Conservation (phyloP, 2,113 vertebrate species). For the Phaethornis superciliosus region DNA sequence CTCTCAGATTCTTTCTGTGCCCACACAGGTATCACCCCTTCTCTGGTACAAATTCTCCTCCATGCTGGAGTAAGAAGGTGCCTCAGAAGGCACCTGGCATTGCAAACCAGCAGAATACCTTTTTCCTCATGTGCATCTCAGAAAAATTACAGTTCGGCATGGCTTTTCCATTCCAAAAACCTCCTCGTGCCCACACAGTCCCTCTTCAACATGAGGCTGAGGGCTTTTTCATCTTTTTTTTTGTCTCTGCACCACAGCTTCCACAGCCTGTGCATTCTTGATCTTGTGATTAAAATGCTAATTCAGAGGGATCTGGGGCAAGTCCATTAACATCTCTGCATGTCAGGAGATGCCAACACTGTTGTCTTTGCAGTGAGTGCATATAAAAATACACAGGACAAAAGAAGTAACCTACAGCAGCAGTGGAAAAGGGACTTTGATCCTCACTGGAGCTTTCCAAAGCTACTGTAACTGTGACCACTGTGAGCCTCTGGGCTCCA, state of each 20-base stretch:
- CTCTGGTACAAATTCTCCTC: background rate
- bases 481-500: background rate
- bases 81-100: background rate
- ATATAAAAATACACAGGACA: background rate
- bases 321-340: conserved; percentile 40
- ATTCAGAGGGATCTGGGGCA: conserved; percentile 33
- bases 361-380: conserved; percentile 6
- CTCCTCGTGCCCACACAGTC: background rate
- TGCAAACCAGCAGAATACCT: background rate
- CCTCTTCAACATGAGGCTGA: background rate
- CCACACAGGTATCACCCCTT: background rate
- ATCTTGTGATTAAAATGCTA: conserved; percentile 23
- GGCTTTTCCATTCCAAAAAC: background rate
- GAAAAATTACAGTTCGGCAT: background rate
- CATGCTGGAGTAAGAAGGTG: background rate
- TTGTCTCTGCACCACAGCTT: background rate
- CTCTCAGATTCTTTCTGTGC: too few species aligned
- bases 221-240: background rate
- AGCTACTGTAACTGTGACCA: background rate
- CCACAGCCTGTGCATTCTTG: background rate
- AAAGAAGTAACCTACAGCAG: background rate
- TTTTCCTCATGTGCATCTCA: background rate
- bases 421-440: background rate
- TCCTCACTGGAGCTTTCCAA: background rate
- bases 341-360: conserved; percentile 8